Percentiles rank a stretch among this genome's conserved stretches.
phyloP scores from a whole-genome alignment of 2,888 invertebrate genomes.

The Papilio gigon region DNA sequence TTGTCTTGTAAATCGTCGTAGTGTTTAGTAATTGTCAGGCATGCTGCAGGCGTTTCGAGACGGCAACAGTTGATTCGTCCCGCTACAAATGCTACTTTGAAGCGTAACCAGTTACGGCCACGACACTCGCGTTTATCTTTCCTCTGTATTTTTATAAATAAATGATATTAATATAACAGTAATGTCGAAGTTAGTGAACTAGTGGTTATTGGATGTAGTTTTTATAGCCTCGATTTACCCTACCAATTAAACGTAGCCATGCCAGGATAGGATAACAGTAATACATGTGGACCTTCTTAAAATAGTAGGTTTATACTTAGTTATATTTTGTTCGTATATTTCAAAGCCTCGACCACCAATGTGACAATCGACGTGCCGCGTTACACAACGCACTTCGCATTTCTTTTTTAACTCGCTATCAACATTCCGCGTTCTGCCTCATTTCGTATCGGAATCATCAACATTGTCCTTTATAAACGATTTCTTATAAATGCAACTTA shows the following conservation, averaged over 20 bases:
- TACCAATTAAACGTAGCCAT: too few species aligned
- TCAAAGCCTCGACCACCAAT: conserved; percentile 8
- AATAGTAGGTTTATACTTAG: background rate
- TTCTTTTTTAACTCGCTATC: conserved; percentile 14
- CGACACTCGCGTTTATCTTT: conserved; percentile 26
- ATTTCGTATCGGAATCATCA: conserved; percentile 10
- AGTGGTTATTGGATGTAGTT: too few species aligned
- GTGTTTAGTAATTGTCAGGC: background rate
- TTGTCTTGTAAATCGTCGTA: background rate
- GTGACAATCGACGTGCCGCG: conserved; percentile 16
- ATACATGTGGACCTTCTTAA: too few species aligned
- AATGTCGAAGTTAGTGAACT: background rate
- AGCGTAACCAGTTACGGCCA: conserved; percentile 41
- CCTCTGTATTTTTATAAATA: background rate
- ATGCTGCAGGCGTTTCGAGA: conserved; percentile 4
- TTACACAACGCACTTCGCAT: conserved; percentile 21
- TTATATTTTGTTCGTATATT: background rate
- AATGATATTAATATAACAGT: background rate
- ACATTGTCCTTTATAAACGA: conserved; percentile 20
- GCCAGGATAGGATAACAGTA: too few species aligned
- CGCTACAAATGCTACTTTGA: conserved; percentile 35
- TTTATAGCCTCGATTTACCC: too few species aligned
- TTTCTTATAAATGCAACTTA: conserved; percentile 5
- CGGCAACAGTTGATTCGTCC: conserved; percentile 42
- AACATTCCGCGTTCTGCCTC: conserved; percentile 18